Conservation (phyloP, 2,113 vertebrate genomes). For the Balaeniceps rex region DNA sequence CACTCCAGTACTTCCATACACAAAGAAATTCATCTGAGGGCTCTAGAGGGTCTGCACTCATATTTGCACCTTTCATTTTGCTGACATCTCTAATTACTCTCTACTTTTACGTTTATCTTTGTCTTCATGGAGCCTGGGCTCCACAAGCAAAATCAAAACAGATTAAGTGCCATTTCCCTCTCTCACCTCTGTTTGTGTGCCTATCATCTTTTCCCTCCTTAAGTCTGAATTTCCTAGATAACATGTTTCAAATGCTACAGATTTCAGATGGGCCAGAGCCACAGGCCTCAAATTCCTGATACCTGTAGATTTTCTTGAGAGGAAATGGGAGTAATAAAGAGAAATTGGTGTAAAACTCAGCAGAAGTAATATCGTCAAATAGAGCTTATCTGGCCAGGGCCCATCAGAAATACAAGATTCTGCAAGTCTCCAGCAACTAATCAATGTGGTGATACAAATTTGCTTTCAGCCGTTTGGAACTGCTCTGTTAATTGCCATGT, state of each 20-base stretch:
- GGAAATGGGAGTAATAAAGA: neutral
- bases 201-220: neutral
- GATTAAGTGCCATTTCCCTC: neutral
- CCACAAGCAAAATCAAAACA: neutral
- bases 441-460: slow-evolving; percentile 22
- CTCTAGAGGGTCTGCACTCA: neutral
- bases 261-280: neutral
- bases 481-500: neutral
- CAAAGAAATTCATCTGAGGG: neutral
- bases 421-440: slow-evolving; percentile 11
- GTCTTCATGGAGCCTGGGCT: neutral
- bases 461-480: slow-evolving; percentile 1
- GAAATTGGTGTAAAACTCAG: neutral
- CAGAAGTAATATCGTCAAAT: neutral
- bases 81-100: neutral
- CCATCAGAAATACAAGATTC: slow-evolving; percentile 24
- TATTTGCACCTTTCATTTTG: neutral
- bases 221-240: neutral
- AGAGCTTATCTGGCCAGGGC: neutral
- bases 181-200: neutral
- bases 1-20: neutral
- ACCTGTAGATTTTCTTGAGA: neutral
- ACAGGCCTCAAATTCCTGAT: neutral
- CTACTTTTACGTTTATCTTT: neutral
- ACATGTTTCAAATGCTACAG: neutral